Base-by-base conservation (phyloP, 2,113 vertebrate genomes). In the Hyperopisus bebe region DNA sequence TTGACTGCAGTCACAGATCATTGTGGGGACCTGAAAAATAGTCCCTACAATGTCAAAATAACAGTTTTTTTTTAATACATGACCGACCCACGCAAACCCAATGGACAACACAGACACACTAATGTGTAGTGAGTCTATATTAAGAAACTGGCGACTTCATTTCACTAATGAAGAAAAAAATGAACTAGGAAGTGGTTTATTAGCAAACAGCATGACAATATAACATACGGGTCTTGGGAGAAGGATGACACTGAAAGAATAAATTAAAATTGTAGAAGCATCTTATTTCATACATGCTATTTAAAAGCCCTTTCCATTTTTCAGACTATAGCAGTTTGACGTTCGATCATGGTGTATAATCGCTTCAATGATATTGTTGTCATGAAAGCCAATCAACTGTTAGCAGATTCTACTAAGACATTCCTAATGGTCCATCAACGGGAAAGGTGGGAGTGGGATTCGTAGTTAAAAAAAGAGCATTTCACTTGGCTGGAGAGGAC, bases 401-500 rank as follows among this genome's bases (percentile, higher is more conserved):
- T 90, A 92, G 92, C 66, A 92, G 93, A 93, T 92, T 92, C 83
- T 93, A 92, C 90, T 91, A 31, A 92, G 94, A 92, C 83, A 92
- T 89, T 92, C 91, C 84, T 91, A 90, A 91, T 89, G 91, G 91
- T 90, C 90, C 58, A 17, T 51, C 7, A 31, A 51, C 3, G 21
- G 19, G 51, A 7, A 50, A 50, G 35, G n/a, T 47, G 35, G 66
- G 90, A 90, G 70, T 1, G 31, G 5, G 50, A 21, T 21, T 39
- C 50, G 6, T 35, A 24, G 86, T 51, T 87, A 51, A 51, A 87
- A 19, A 27, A 47, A 90, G 89, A 92, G 90, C 89, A 88, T 35
- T 92, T 91, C 91, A 93, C 92, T 92, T 95, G 92, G 91, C 92
- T 92, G 94, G 90, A 90, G 91, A 91, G 94, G 91, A 94, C 91